These are phyloP conservation scores for Hylaea fasciaria DNA, from an alignment of 2,888 invertebrate genomes.

Conservation along the genomic window DNA sequence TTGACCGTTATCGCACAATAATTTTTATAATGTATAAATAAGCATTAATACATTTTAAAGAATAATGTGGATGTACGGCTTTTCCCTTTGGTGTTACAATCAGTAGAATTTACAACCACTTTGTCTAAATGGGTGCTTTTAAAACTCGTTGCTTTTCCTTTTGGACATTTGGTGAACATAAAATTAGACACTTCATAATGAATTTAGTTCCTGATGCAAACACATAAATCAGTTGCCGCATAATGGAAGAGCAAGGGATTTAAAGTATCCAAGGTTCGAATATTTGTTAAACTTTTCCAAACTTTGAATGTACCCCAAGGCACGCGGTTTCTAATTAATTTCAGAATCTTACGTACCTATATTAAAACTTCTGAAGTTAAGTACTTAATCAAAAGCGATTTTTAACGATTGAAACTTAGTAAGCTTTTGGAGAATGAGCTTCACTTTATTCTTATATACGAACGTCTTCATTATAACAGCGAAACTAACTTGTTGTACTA, in stretches of 20 bases:
- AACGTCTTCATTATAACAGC: too few relatives aligned
- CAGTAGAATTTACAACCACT: constrained; percentile 19
- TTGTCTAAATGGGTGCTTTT: constrained; percentile 7
- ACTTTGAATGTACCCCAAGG: not conserved
- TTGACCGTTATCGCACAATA: too few relatives aligned
- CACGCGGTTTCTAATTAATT: constrained; percentile 2
- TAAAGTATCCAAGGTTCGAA: not conserved
- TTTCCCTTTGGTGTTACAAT: not conserved
- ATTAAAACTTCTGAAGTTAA: constrained; percentile 1
- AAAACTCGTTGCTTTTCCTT: constrained; percentile 3
- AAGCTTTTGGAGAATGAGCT: not conserved
- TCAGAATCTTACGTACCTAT: constrained; percentile 2
- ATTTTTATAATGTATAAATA: not conserved
- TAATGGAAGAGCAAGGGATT: constrained; percentile 2
- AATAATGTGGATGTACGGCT: constrained; percentile 5
- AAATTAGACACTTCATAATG: constrained; percentile 10
- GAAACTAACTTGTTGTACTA: too few relatives aligned
- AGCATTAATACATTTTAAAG: constrained; percentile 2
- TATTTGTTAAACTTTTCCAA: constrained; percentile 7
- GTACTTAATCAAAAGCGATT: not conserved
- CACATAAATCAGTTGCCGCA: constrained; percentile 1
- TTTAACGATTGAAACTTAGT: not conserved
- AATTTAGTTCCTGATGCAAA: constrained; percentile 12
- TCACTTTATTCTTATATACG: too few relatives aligned
- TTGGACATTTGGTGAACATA: not conserved